Evolutionary conservation across 2,797 vertebrate species (phyloP), one percentile per base, ranked within the genome.

Genomic region (Labroides dimidiatus): DNA sequence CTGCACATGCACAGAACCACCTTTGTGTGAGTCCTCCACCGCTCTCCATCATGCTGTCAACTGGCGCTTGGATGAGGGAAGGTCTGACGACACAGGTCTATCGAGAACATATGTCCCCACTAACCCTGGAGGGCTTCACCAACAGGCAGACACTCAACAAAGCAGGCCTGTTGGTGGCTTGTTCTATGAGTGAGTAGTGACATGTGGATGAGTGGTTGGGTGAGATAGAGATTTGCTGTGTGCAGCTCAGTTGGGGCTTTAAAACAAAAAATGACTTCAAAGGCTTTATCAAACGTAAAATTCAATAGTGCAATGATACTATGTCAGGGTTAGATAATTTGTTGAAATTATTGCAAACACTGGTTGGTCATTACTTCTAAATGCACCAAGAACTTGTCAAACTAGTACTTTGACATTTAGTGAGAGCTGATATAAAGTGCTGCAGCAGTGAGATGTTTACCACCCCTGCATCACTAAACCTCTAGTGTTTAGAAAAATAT

Each of bases 11-110:
- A 90, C 84, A 89, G 80, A 83, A 75, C 64, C 68, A 74, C 78
- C 87, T 87, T 87, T 87, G 86, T 88, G 62, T 7, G 30, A 76
- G 64, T 57, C 65, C 62, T 65, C 39, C 45, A 4, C 48, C 56
- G 1, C 89, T 73, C 84, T 89, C 75, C 83, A 78, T 86, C 83
- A 82, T 42, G 80, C 83, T 87, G 87, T 89, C 84, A 85, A 76
- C 85, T 78, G 71, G 65, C 24, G 2, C 84, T 79, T 64, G 84
- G 50, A 55, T 41, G 39, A 72, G 84, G 84, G 72, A 85, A 79
- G 75, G 72, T 72, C 70, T 80, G 84, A 84, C 80, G 61, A 86
- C 76, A 78, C 80, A 5, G 54, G 64, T 81, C 85, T 76, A 75
- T 84, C 16, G 62, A 80, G 75, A 88, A 89, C 87, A 87, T 67